Conservation (phyloP, 1,140 invertebrate genomes). For the Halyomorpha halys region DNA sequence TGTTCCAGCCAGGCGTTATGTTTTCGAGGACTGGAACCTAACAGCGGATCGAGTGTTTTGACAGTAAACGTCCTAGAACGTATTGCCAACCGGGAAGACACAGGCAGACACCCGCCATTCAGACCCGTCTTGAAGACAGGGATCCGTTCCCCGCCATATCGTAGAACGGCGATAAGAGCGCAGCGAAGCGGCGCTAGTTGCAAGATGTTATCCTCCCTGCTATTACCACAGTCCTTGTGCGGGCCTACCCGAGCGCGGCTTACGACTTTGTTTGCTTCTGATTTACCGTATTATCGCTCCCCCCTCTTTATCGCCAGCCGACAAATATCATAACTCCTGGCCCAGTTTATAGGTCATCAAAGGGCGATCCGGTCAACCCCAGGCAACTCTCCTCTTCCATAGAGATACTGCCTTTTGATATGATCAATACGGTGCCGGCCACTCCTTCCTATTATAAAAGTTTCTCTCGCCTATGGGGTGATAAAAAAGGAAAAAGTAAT, state of each 20-base stretch:
- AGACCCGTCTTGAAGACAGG: no score
- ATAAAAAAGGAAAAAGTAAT: background rate
- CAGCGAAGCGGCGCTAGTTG: no score
- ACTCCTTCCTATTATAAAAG: background rate
- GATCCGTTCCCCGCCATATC: no score
- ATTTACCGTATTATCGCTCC: constrained; percentile 26
- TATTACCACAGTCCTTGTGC: background rate
- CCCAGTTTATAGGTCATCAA: constrained; percentile 17
- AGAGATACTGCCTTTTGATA: constrained; percentile 4
- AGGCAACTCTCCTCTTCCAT: background rate
- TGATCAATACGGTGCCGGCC: constrained; percentile 10
- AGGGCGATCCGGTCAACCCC: background rate
- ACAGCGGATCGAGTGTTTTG: no score
- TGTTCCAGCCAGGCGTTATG: no score
- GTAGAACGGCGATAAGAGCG: no score
- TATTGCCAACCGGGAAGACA: no score
- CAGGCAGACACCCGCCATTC: no score
- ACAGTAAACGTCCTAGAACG: no score
- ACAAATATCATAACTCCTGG: constrained; percentile 25
- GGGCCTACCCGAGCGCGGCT: constrained; percentile 19
- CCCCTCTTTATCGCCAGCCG: constrained; percentile 16
- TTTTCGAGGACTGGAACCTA: no score
- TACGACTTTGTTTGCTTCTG: constrained; percentile 28
- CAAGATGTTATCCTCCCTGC: no score
- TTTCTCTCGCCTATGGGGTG: constrained; percentile 7